Base-by-base conservation (phyloP, 2,888 invertebrate species). In the Eulithis testata region DNA sequence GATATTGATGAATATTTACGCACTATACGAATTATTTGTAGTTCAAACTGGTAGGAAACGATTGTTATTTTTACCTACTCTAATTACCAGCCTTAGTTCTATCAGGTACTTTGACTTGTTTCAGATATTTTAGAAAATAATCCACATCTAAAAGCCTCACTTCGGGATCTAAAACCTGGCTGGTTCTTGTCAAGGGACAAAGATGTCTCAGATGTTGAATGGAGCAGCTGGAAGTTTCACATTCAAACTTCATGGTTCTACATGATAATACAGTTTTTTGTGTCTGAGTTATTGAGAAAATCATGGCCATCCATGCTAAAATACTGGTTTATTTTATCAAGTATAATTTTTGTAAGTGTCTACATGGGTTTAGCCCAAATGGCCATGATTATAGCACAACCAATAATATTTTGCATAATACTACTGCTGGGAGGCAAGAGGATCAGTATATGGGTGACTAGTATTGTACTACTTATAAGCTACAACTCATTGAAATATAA, bases 141-240 rank as follows among this genome's bases (percentile, higher is more conserved):
- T 61, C 73, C 78, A 40, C 73, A 74, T 62, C 61, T 81, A 61
- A 65, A 79, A 57, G 65, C 80, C 61, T 70, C 78, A 47, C 72
- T 90, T 45, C 78, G 75, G 68, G 95, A 95, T 80, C 94, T 95
- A 74, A 83, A 83, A 70, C 84, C 89, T 59, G 95, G 95, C 43
- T 95, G 95, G 95, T 85, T 94, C 74, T 73, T 95, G 55, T 83
- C 88, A 37, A 89, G 94, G 74, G 93, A 92, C 69, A 94, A 94
- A 87, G 97, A 97, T 88, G 85, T 89, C 31, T 94, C 96, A 21
- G 96, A 97, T 86, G 89, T 94, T 78, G 97, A 97, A 89, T 97
- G 96, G 96, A 94, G 87, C 77, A 91, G 94, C 63, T 95, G 95
- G 93, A 94, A 94, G 76, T 93, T 88, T 70, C 92, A 94, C 62